Base-by-base conservation (phyloP, 2,113 vertebrate species). In the Carlito syrichta region DNA sequence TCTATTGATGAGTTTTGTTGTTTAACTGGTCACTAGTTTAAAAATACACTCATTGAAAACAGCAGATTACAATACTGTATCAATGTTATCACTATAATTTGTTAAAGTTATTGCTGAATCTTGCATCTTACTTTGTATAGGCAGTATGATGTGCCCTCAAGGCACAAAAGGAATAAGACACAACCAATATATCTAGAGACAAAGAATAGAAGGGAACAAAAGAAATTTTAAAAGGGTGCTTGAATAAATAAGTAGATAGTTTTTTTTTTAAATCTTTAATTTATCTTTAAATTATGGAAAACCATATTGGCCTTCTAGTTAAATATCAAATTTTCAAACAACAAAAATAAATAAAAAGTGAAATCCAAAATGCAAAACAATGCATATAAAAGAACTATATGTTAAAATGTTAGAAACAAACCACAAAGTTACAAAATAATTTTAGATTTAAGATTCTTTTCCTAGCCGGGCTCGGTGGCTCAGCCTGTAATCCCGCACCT, bases 281-380 rank as follows among this genome's bases (percentile, higher is more conserved):
- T 96, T 2, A 74, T 79, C 50, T 96, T 92, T 74, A 87, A 95
- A 84, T 84, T 87, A 90, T 52, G 91, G 32, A 93, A 93, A 94
- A 56, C 50, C 48, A 52, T 32, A 38, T 19, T 45, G 50, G 45
- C 96, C 71, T 91, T 92, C 66, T 93, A 38, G 54, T 84, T 84
- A 95, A 35, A 86, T 20, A 93, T 1, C 91, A 14, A 93, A 95
- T 6, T 89, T 93, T 43, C 27, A 93, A 40, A 83, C 23, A 78
- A 89, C 40, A 11, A 77, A 96, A 94, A 38, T 73, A n/a, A 89
- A 92, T 19, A 76, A 97, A 95, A 89, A 50, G 82, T 66, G 30
- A 97, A 96, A 92, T 82, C 48, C 32, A 91, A 73, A 35, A 85
- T 30, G 4, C 8, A 93, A 92, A 92, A 77, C 17, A 77, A 95